A percentile compares a stretch with the other conserved stretches of the same genome.
These are phyloP conservation scores for Baccha elongata DNA, from an alignment of 2,888 invertebrate species.

Conservation along the genomic window DNA sequence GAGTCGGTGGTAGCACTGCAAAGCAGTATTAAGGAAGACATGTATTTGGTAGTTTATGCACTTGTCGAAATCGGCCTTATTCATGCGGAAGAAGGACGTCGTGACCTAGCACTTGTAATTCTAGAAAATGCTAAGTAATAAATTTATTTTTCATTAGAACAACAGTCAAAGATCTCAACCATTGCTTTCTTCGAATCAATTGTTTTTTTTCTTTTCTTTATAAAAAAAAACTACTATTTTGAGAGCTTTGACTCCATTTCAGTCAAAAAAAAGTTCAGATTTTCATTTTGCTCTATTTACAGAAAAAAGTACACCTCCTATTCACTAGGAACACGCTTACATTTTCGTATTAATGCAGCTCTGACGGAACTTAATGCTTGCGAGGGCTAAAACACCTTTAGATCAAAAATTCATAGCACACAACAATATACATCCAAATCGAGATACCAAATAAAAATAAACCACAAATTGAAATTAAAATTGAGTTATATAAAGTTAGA, in stretches of 20 bases:
- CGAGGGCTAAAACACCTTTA: conserved; percentile 13
- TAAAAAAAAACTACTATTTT: too few relatives aligned
- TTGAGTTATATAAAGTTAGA: neutral
- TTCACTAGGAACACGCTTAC: conserved; percentile 92
- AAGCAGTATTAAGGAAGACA: conserved; percentile 90
- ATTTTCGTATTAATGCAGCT: conserved; percentile 93
- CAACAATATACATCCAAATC: conserved; percentile 31
- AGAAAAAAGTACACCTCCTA: conserved; percentile 95
- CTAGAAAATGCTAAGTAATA: conserved; percentile 92
- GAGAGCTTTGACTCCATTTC: neutral
- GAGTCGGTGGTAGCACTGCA: conserved; percentile 83
- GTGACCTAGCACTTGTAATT: conserved; percentile 86
- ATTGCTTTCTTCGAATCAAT: too few relatives aligned
- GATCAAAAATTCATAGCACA: neutral
- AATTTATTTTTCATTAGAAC: neutral
- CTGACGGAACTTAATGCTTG: conserved; percentile 80
- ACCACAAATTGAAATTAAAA: conserved; percentile 12
- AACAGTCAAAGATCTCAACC: too few relatives aligned
- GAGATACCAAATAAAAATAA: conserved; percentile 26
- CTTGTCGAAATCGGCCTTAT: conserved; percentile 93
- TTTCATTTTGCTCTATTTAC: conserved; percentile 78
- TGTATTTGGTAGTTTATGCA: conserved; percentile 93
- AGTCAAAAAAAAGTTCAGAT: neutral
- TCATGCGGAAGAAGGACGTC: conserved; percentile 87
- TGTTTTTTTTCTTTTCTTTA: too few relatives aligned